Evolutionary conservation across 1,140 invertebrate species (phyloP), one percentile per base, ranked within the genome.

Genomic region (Leptopilina clavipes): DNA sequence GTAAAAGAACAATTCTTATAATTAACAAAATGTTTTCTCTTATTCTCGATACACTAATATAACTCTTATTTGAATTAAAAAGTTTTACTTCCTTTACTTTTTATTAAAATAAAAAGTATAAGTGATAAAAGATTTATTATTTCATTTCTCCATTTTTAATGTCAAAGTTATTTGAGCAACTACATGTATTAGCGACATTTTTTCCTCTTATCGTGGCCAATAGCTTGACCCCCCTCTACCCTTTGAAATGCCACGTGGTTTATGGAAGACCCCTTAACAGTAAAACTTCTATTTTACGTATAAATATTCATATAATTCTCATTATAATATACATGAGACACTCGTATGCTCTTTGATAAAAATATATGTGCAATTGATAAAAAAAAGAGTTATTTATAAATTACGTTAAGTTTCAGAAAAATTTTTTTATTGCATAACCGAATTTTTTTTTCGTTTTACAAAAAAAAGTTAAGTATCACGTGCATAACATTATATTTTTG

Each of bases 291-390:
- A 65, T 65, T 65, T 65, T 22, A 65, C 59, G 59, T 65, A 31
- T 65, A 12, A 65, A 65, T 37, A 65, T 65, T 14, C 59, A 65
- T 65, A 31, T 65, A n/a, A n/a, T n/a, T n/a, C n/a, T 11, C 19
- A n/a, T 31, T 25, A 65, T 14, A 31, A 25, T 31, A 31, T 40
- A 40, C 37, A 40, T 40, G 2, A 40, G 37, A 9, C 44, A 65
- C 11, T 12, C 59, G 11, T 12, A 1, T 14, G 25, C 14, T 37
- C 8, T 65, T 31, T 12, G 59, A 14, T 22, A 65, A 37, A 37
- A 25, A n/a, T n/a, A n/a, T n/a, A 6, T 59, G 25, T 25, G 19
- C 22, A 65, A n/a, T 31, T 2, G 11, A 12, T 31, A 65, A 31
- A 37, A 52, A 52, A 7, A 52, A 52, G n/a, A 17, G n/a, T 17